phyloP scores from a whole-genome alignment of 2,888 invertebrate species.

The Resseliella maxima region DNA sequence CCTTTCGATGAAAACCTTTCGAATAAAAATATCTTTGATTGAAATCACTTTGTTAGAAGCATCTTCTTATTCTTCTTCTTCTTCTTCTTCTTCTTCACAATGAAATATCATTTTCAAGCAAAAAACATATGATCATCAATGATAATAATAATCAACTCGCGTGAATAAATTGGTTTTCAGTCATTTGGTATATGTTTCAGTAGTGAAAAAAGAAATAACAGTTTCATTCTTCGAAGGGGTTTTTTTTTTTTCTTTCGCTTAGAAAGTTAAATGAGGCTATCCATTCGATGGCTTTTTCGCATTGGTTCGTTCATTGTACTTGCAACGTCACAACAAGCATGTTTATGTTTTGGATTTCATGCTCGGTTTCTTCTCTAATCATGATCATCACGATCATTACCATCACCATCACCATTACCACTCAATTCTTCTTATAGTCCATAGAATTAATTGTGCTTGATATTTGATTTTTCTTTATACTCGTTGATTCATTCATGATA shows the following conservation, averaged over 20 bases:
- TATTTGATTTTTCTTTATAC: background rate
- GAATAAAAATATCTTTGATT: too few species aligned
- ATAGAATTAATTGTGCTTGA: background rate
- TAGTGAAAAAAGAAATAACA: background rate
- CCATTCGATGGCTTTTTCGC: background rate
- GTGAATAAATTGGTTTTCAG: background rate
- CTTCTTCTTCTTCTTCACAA: background rate
- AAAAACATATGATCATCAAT: background rate
- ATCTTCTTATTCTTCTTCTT: too few species aligned
- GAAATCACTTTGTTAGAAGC: too few species aligned
- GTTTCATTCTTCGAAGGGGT: constrained; percentile 6
- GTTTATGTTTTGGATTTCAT: constrained; percentile 46
- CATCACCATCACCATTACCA: background rate
- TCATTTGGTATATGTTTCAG: constrained; percentile 1
- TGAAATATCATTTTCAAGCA: background rate
- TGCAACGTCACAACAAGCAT: background rate
- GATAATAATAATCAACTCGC: background rate
- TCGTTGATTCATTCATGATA: background rate
- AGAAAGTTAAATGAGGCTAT: constrained; percentile 7
- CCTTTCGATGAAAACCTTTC: too few species aligned
- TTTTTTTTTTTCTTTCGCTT: too few species aligned
- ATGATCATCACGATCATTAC: constrained; percentile 36
- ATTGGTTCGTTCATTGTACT: background rate
- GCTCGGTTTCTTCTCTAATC: constrained; percentile 2
- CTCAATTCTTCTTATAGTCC: background rate